Base-by-base conservation (phyloP, 2,888 invertebrate species). In the Meghimatium bilineatum region DNA sequence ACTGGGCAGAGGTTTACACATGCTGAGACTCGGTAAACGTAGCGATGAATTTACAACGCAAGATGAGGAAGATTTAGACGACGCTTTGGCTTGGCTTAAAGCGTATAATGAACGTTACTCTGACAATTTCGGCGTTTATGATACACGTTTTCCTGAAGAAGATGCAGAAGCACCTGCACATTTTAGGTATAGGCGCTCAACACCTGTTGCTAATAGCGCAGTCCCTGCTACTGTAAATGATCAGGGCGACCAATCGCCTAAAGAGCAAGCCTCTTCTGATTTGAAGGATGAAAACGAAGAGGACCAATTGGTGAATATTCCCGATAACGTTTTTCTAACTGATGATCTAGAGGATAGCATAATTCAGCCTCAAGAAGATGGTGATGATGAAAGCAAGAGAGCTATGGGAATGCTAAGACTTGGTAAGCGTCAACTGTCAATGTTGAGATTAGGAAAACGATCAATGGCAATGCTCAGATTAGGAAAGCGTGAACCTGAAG, bases 1-100 rank as follows among this genome's bases (percentile, higher is more conserved):
- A 29, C 49, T 67, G 0, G 78, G 66, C 1, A 86, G 91, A 29
- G 90, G 90, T 8, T 86, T 91, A 36, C 89, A 90, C 38, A 91
- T 91, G 91, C 83, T 91, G 23, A 84, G 91, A 8, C 85, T 91
- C 26, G 91, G 91, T 14, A 91, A 91, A 83, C 85, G 91, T 52
- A 87, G 87, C 10, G 85, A 88, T 71, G 88, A 88, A 0, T 89
- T 88, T 87, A 82, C 89, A 10, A 83, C n/a, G 29, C 34, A 66
- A 3, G 81, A 81, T 8, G 52, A 36, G 2, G 80, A 80, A 6
- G 38, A 72, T 29, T 32, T 85, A n/a, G 75, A 69, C 17, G 82
- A 86, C 29, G 38, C 83, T n/a, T 60, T 84, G 20, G 26, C 71
- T 34, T 63, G 56, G n/a, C 72, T 76, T 56, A 60, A 81, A 71